Base-by-base conservation (phyloP, 2,113 vertebrate genomes). In the Chaetodon trifascialis region DNA sequence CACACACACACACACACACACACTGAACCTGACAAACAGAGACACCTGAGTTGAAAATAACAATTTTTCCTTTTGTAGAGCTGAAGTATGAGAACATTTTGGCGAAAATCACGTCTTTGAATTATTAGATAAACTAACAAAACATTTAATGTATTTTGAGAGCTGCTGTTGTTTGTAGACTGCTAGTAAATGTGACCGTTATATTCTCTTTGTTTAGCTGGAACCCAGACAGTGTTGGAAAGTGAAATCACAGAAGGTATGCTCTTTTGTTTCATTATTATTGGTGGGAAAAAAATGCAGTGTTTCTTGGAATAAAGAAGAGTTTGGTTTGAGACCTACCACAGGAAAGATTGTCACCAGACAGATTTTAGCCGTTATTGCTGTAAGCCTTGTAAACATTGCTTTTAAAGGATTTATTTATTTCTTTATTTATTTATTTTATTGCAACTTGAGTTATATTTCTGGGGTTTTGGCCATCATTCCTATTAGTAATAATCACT, bases 171-270 rank as follows among this genome's bases (percentile, higher is more conserved):
- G 30, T 75, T 76, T 62, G 2, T 14, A 16, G 51, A 17, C 19
- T 40, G 16, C 55, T 23, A 25, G 10, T 12, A 12, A 23, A 78
- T 36, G 0, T 55, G 55, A 42, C 19, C 17, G 64, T 3, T 87
- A 11, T 56, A 0, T 21, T 65, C 5, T 76, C 36, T 89, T 12
- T 84, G 51, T 86, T 59, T 60, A 95, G 94, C 82, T 75, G 93
- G 78, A 51, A 66, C 86, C 11, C 91, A 89, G 46, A 92, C 92
- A 0, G 69, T 88, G 25, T 19, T 95, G 78, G 92, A 95, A 5
- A 79, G 55, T 4, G 88, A 92, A 58, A 59, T 11, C 17, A 89
- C 93, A 25, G 89, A 92, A 82, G 92, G 95, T 96, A 86, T 19
- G 0, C 8, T 40, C 11, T 23, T 58, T 56, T 15, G 5, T 76